Evolutionary conservation across 2,888 invertebrate genomes (phyloP).

Genomic region (Rhagonycha lutea): DNA sequence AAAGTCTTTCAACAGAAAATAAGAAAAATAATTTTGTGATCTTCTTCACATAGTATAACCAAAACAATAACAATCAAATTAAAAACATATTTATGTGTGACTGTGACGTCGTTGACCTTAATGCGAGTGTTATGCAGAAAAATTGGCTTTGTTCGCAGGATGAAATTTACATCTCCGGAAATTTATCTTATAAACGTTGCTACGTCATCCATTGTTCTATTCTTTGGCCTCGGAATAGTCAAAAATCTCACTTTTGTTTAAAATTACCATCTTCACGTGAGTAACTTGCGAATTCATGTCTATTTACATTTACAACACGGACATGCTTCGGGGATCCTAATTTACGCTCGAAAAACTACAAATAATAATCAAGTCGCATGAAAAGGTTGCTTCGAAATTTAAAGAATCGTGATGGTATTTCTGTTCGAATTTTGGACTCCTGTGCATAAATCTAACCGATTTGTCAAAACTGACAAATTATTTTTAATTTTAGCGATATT

Average conservation of each 20-base stretch:
- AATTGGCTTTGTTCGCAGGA: background rate
- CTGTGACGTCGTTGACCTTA: background rate
- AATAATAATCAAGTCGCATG: conserved; percentile 8
- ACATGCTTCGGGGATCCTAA: conserved; percentile 31
- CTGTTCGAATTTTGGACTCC: background rate
- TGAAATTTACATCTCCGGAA: background rate
- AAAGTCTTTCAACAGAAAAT: no score
- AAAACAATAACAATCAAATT: background rate
- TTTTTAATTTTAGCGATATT: background rate
- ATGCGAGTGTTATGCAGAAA: background rate
- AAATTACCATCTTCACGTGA: conserved; percentile 31
- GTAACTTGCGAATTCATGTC: conserved; percentile 41
- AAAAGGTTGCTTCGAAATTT: background rate
- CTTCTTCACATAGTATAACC: background rate
- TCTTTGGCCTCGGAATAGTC: conserved; percentile 34
- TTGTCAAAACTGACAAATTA: background rate
- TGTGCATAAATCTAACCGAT: background rate
- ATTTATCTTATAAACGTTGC: background rate
- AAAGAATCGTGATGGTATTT: background rate
- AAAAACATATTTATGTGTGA: background rate
- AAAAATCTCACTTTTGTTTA: conserved; percentile 21
- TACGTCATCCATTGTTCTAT: conserved; percentile 1
- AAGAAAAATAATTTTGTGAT: background rate
- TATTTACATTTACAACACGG: conserved; percentile 31
- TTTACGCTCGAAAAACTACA: conserved; percentile 35